Conservation (phyloP, 2,797 vertebrate genomes). For the Hoplostethus mediterraneus region DNA sequence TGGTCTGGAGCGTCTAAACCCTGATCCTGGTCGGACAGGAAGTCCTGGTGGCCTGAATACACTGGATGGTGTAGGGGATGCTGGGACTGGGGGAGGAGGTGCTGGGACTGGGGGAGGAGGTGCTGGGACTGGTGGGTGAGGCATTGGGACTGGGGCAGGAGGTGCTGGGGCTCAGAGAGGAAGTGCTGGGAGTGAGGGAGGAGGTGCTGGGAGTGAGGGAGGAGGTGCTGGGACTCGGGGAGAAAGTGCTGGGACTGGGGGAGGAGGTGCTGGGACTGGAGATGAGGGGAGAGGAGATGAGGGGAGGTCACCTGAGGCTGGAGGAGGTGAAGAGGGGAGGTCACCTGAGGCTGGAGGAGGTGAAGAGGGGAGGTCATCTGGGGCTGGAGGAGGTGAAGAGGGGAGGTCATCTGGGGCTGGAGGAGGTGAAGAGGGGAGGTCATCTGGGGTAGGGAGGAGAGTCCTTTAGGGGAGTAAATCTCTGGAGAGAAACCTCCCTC, state of each 20-base stretch:
- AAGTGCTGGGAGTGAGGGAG: background rate
- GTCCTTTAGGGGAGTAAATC: no score
- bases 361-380: background rate
- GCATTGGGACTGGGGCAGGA: background rate
- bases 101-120: no score
- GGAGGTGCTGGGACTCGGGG: no score
- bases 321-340: background rate
- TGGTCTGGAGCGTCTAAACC: constrained; percentile 15
- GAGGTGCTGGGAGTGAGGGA: no score
- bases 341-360: background rate
- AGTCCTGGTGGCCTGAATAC: no score
- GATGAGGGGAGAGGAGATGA: background rate
- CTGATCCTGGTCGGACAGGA: background rate
- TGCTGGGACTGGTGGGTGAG: constrained; percentile 3
- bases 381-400: background rate
- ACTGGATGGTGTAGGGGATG: no score
- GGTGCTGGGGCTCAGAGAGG: background rate
- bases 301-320: constrained; percentile 2
- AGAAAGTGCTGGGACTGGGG: background rate
- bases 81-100: no score
- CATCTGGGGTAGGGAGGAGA: no score
- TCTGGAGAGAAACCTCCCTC: no score
- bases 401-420: background rate
- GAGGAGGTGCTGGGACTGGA: constrained; percentile 4
- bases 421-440: no score